A percentile compares a stretch with the other conserved stretches of the same genome.
Conservation (phyloP, 2,113 vertebrate genomes). For the Oreochromis spilurus region DNA sequence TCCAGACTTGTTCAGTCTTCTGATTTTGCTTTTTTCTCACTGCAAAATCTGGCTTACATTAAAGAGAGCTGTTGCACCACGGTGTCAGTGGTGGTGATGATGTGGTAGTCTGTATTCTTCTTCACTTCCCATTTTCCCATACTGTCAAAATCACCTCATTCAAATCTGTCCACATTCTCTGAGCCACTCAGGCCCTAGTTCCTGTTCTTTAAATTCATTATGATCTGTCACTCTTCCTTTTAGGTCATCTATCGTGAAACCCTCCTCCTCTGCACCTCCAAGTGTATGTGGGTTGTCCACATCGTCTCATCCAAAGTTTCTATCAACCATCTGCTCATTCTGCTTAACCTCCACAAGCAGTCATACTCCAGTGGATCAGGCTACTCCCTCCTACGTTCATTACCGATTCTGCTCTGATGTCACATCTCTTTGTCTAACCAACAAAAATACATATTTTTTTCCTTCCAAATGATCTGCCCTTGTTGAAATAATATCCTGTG, state of each 20-base stretch:
- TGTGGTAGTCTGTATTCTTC: neutral
- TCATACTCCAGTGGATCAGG: neutral
- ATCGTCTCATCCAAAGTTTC: neutral
- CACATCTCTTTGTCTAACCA: neutral
- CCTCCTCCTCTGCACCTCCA: neutral
- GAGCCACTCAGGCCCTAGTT: neutral
- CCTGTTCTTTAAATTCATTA: neutral
- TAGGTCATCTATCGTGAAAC: neutral
- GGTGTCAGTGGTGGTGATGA: neutral
- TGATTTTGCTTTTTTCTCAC: neutral
- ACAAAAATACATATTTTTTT: neutral
- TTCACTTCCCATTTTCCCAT: neutral
- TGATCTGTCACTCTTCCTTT: neutral
- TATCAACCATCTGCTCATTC: neutral
- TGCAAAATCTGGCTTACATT: neutral
- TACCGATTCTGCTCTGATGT: neutral
- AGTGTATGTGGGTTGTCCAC: neutral
- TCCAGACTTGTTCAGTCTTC: neutral
- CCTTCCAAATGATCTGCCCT: neutral
- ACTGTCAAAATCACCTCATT: neutral
- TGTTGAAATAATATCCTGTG: neutral
- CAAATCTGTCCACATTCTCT: neutral
- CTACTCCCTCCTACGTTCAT: neutral
- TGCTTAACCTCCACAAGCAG: neutral
- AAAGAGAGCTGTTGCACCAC: neutral